Evolutionary conservation across 2,797 vertebrate species (phyloP).

Genomic region (Ataeniobius toweri): DNA sequence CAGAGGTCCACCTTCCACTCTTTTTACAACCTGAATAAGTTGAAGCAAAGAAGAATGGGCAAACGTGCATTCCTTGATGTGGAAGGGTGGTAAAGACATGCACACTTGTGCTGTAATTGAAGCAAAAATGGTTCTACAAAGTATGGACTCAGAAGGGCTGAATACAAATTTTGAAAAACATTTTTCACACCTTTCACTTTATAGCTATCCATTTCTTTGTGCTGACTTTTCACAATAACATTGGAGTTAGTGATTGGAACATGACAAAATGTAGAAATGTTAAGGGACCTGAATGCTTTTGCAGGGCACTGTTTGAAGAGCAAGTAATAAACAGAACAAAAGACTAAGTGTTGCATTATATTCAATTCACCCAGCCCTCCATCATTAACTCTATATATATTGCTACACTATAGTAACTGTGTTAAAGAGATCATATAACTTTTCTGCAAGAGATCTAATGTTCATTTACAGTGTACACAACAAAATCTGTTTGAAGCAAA

Average conservation of each 20-base stretch:
- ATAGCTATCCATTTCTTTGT: not conserved
- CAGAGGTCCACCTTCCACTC: not conserved
- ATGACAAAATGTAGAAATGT: not conserved
- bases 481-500: slow-evolving; percentile 46
- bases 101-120: not conserved
- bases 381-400: slow-evolving; percentile 32
- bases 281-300: not conserved
- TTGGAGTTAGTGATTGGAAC: not conserved
- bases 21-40: not conserved
- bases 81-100: not conserved
- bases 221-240: not conserved
- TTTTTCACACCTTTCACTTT: not conserved
- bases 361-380: slow-evolving; percentile 6
- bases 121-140: not conserved
- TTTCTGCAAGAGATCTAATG: slow-evolving; percentile 29
- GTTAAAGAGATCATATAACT: not conserved
- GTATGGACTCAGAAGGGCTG: not conserved
- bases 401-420: slow-evolving; percentile 38
- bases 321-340: slow-evolving; percentile 32
- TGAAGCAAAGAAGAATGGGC: not conserved
- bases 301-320: not conserved
- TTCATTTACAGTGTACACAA: slow-evolving; percentile 20
- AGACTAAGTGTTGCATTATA: slow-evolving; percentile 35
- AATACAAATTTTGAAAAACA: not conserved
- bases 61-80: not conserved